phyloP scores from a whole-genome alignment of 2,113 vertebrate genomes.

The Peromyscus maniculatus region DNA sequence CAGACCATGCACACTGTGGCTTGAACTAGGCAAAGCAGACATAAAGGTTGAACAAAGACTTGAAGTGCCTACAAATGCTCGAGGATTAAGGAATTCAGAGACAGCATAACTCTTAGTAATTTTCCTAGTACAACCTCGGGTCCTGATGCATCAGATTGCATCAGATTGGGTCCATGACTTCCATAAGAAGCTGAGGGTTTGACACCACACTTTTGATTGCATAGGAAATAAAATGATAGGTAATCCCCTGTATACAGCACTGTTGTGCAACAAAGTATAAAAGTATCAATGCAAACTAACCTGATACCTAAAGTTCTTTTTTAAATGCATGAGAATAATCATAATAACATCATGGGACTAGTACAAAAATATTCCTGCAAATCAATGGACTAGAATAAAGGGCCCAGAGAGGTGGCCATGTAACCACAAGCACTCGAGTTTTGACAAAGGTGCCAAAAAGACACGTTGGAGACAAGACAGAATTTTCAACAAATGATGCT shows the following conservation, averaged over 20 bases:
- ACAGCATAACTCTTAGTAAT: background rate
- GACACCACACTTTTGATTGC: background rate
- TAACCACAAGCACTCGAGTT: background rate
- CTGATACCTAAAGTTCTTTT: background rate
- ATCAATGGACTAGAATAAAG: background rate
- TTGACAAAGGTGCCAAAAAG: background rate
- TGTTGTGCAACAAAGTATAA: background rate
- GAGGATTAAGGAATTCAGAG: background rate
- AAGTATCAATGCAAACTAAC: background rate
- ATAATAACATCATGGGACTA: background rate
- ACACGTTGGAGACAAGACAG: background rate
- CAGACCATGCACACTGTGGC: conserved; percentile 52
- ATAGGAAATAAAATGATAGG: background rate
- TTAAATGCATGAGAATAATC: background rate
- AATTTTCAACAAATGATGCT: background rate
- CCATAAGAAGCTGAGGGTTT: background rate
- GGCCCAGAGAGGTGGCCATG: background rate
- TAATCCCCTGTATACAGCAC: no score
- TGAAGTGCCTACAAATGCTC: background rate
- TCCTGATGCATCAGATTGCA: background rate
- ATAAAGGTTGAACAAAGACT: background rate
- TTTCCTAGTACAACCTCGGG: background rate
- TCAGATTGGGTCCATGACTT: background rate
- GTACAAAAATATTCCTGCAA: background rate
- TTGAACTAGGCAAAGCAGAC: conserved; percentile 31